Conservation (phyloP, 2,888 invertebrate genomes). For the Phasia obesa region DNA sequence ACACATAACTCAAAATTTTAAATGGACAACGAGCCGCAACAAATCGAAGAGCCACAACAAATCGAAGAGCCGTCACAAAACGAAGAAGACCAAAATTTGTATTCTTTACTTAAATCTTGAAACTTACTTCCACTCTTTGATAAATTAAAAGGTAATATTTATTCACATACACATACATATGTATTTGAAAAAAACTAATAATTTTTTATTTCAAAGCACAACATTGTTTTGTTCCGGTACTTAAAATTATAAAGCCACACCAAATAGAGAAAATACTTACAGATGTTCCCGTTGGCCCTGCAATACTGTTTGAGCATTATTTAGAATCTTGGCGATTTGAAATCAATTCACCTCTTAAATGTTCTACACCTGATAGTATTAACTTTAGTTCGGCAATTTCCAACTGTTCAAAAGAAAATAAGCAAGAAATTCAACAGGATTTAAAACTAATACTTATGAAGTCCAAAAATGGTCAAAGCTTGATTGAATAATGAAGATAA, state of each 20-base stretch:
- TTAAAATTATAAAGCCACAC: constrained; percentile 24
- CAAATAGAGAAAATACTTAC: constrained; percentile 27
- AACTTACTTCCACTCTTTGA: constrained; percentile 10
- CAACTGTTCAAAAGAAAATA: not conserved
- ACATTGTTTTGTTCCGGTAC: constrained; percentile 6
- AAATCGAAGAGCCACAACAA: no score
- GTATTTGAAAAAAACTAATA: no score
- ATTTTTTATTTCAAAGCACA: not conserved
- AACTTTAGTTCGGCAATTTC: not conserved
- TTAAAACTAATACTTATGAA: not conserved
- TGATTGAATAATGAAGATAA: not conserved
- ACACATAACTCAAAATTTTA: not conserved
- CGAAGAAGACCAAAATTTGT: constrained; percentile 4
- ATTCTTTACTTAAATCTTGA: not conserved
- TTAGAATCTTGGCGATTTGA: constrained; percentile 23
- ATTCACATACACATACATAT: no score
- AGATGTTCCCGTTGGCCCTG: constrained; percentile 27
- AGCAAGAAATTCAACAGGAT: no score
- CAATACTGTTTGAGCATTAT: no score
- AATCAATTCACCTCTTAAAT: constrained; percentile 7
- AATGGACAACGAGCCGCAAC: constrained; percentile 4
- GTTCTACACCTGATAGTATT: not conserved
- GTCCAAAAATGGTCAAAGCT: not conserved
- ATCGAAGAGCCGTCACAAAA: no score
- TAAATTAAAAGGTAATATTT: no score